Evolutionary conservation across 64 coral and sea anemone species (phyloP).

Genomic region (Orbicella faveolata): DNA sequence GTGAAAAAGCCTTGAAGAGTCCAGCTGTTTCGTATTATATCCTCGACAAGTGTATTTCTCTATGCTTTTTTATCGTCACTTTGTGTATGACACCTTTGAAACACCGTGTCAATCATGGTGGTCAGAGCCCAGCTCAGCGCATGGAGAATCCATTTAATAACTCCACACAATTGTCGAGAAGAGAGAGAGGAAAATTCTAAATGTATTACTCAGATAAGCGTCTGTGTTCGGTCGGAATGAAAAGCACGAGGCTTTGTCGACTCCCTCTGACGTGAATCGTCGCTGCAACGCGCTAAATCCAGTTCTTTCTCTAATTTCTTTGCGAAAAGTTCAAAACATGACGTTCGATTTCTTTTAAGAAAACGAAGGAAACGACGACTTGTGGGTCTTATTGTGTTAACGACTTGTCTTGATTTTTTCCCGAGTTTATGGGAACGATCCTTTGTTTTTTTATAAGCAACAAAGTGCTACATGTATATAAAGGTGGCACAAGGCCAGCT

Average conservation of each 20-base stretch:
- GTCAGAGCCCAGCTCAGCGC: too few species aligned
- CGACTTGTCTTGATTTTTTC: background rate
- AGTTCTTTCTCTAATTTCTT: background rate
- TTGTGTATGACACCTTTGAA: background rate
- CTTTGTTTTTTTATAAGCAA: background rate
- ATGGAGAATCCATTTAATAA: background rate
- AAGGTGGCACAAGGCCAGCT: constrained; percentile 15
- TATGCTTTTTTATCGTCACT: background rate
- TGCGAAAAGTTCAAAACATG: background rate
- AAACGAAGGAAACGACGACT: background rate
- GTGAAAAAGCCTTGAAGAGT: background rate
- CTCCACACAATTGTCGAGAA: background rate
- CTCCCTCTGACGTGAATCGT: too few species aligned
- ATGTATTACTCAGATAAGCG: too few species aligned
- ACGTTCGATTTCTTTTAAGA: background rate
- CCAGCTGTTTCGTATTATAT: constrained; percentile 1
- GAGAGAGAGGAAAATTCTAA: too few species aligned
- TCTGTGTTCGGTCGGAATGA: too few species aligned
- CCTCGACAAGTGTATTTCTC: background rate
- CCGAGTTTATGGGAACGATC: background rate
- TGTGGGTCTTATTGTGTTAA: background rate
- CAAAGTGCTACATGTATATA: background rate
- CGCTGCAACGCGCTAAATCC: too few species aligned
- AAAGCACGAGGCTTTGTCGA: too few species aligned
- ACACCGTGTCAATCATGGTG: background rate